Evolutionary conservation across 2,113 vertebrate species (phyloP).

Genomic region (Neogale vison): DNA sequence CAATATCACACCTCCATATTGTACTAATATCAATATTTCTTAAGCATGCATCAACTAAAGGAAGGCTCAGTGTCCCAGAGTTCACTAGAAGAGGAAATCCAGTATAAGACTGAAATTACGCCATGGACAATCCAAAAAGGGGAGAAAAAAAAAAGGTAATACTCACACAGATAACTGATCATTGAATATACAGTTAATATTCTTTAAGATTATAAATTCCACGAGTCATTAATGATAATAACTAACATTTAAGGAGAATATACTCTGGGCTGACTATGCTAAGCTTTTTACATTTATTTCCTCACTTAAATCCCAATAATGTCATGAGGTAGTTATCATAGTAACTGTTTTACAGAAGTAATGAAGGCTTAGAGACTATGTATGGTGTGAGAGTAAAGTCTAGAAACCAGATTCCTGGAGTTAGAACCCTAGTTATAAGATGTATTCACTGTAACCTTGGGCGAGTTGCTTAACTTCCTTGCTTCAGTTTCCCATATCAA

Average conservation of each 20-base stretch:
- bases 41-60: background rate
- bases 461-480: background rate
- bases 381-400: background rate
- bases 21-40: background rate
- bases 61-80: background rate
- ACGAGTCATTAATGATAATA: background rate
- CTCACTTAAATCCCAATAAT: background rate
- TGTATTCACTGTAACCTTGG: background rate
- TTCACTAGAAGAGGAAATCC: background rate
- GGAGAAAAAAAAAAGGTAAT: background rate
- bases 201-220: background rate
- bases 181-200: background rate
- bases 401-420: background rate
- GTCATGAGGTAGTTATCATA: background rate
- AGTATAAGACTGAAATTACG: background rate
- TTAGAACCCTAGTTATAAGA: background rate
- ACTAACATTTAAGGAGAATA: background rate
- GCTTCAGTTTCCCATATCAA: background rate
- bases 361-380: background rate
- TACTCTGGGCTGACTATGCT: background rate
- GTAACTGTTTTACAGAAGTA: background rate
- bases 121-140: background rate
- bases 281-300: background rate
- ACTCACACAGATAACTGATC: background rate
- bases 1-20: background rate